A percentile compares a stretch with the other conserved stretches of the same genome.
Evolutionary conservation across 2,113 vertebrate species (phyloP).

Genomic region (Phoenicopterus ruber): DNA sequence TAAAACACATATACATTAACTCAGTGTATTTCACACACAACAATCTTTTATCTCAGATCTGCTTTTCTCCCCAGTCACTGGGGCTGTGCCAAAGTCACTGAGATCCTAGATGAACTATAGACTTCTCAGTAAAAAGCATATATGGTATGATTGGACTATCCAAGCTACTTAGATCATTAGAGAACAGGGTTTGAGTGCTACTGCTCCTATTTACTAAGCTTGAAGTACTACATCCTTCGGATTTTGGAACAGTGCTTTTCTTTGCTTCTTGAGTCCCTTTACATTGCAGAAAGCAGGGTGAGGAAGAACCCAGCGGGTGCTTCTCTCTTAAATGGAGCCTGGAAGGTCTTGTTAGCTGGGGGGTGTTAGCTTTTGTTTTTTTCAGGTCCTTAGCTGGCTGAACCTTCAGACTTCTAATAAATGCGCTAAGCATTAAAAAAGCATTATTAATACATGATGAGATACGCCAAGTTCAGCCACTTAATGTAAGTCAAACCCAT

Average conservation of each 20-base stretch:
- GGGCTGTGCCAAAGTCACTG: background rate
- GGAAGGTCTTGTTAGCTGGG: background rate
- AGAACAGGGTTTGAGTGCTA: background rate
- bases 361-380: background rate
- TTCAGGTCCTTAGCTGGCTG: background rate
- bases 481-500: background rate
- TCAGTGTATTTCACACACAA: background rate
- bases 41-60: background rate
- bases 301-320: background rate
- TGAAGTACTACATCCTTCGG: background rate
- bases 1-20: conserved; percentile 1
- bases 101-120: background rate
- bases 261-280: background rate
- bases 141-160: background rate
- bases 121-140: background rate
- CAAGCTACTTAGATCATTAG: background rate
- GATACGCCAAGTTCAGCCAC: background rate
- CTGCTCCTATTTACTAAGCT: background rate
- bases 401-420: background rate
- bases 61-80: background rate
- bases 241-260: background rate
- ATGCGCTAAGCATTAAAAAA: background rate
- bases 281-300: background rate
- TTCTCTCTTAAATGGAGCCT: background rate
- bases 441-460: background rate